Base-by-base conservation (phyloP, 53 echinoderm and acorn worm species). In the Echinometra lucunter region DNA sequence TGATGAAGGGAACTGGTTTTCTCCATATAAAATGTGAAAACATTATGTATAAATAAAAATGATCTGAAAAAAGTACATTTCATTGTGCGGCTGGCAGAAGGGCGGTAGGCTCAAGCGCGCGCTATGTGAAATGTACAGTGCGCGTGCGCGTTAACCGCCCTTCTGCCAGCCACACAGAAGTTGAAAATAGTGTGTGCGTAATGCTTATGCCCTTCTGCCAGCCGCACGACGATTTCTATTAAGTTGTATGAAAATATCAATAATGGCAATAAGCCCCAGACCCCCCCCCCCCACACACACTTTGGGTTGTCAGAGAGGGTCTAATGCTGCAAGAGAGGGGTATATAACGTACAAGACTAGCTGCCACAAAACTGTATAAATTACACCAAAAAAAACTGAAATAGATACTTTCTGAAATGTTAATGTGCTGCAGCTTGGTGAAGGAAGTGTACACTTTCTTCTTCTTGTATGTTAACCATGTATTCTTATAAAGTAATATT, bases 351-450 rank as follows among this genome's bases (percentile, higher is more conserved):
- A 27, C 7, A 81, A 85, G 37, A n/a, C n/a, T n/a, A n/a, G 42
- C 37, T 85, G 85, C 49, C 11, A n/a, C 30, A 85, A 49, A 81
- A 45, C 25, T 27, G 10, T 27, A 44, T 42, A 85, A 85, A 23
- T 42, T 21, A 44, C 21, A 28, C 2, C 27, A 49, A 47, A 47
- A 8, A 85, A 2, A 85, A 47, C 85, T 85, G 85, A 85, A 85
- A 85, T 85, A 85, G 85, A 85, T 85, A 45, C 4, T 81, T n/a
- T 49, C 18, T 81, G 19, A 81, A 81, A 40, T 85, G 37, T 47
- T 11, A 85, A 85, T 49, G 49, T 85, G 85, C 85, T 85, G 85
- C 85, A 85, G 49, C 3, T 85, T 23, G 30, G 28, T 35, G 30
- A 28, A 12, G 32, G 30, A 28, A 32, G 32, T 70, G 9, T 70